Base-by-base conservation (phyloP, 2,113 vertebrate genomes). In the Cavia aperea region DNA sequence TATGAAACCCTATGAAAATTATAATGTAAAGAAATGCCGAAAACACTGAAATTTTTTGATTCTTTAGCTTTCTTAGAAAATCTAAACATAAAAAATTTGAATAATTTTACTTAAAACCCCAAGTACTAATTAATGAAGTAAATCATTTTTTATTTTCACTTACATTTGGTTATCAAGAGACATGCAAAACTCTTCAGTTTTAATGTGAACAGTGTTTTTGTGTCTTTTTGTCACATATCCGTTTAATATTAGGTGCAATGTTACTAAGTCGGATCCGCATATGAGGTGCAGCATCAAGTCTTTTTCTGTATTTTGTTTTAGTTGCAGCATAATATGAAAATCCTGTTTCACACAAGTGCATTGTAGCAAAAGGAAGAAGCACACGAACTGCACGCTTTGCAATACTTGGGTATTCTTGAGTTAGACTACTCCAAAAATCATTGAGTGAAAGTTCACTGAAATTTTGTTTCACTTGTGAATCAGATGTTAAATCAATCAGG, bases 281-380 rank as follows among this genome's bases (percentile, higher is more conserved):
- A 68, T 96, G 94, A 95, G 96, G 93, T 15, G 92, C 95, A 90
- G 96, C 94, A 96, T 96, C 93, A 85, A 97, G 96, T 93, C 93
- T 96, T 92, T 95, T 97, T 65, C 96, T 95, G 1, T 97, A 96
- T 94, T 97, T 96, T 3, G 94, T 96, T 96, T 97, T 96, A 89
- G 95, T 95, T 92, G 94, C 96, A 91, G 94, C 91, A 86, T 96
- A 97, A 85, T 96, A 96, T 13, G 94, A 95, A 95, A 96, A 97
- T 36, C 94, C 96, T 65, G 90, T 96, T 94, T 97, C 94, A 92
- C 96, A 95, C 18, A 96, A 84, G 70, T 95, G 94, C 95, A 95
- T 95, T 77, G 92, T 95, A 90, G 95, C 93, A 96, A 96, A 96
- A 92, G 95, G 95, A 92, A 97, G 95, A 82, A 96, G 94, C 33